Base-by-base conservation (phyloP, 2,113 vertebrate genomes). In the Mobula hypostoma region DNA sequence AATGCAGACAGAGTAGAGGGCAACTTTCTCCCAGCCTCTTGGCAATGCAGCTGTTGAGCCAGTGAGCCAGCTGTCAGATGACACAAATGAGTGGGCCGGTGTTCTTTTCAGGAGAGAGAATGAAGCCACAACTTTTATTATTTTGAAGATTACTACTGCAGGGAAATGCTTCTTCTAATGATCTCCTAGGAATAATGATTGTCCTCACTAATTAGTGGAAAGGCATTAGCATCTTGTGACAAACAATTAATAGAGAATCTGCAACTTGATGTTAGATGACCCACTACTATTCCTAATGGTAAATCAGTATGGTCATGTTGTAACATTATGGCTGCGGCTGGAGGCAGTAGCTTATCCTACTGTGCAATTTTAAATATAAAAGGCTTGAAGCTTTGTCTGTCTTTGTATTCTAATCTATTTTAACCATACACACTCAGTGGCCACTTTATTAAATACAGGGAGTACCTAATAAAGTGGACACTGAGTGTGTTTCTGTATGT, bases 41-140 rank as follows among this genome's bases (percentile, higher is more conserved):
- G 36, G 68, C 17, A 40, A 74, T 91, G 24, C 91, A 76, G 70
- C 68, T 93, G 36, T 93, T 93, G 91, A 93, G 36, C 70, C 36
- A 93, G 32, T 93, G 91, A 93, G 36, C 70, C 36, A 93, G 32
- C 70, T 76, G 70, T 74, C 36, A 72, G 27, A 74, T 92, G 32
- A 21, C 68, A 92, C 19, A 72, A 27, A 19, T 72, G 91, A 93
- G 24, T 76, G 21, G 21, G 68, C 40, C 29, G 21, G 24, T 36
- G 72, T 93, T 93, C 68, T 74, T 76, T 76, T 56, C 70, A 56
- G 72, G 15, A 74, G 36, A 93, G 19, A 74, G 36, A 93, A 56
- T 74, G 74, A 74, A 74, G 36, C 24, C 7, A 11, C 14, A 21
- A 48, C 27, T 76, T 48, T 56, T 93, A 93, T 74, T 29, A 72